Evolutionary conservation across 2,113 vertebrate species (phyloP), one percentile per base, ranked within the genome.

Genomic region (Phylloscopus trochiloides): DNA sequence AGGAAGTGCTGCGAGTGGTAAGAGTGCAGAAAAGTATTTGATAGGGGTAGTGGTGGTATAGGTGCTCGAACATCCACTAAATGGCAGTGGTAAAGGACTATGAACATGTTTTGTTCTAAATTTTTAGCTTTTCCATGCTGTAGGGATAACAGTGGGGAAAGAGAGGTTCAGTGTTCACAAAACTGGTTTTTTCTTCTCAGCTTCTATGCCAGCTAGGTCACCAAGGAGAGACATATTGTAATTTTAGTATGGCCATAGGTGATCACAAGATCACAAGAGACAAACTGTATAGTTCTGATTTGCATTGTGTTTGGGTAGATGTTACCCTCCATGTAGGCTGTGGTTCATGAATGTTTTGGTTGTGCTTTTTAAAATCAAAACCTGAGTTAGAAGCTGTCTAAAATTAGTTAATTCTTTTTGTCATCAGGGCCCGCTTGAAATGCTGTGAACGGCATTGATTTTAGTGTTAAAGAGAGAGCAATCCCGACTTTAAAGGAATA

Each of bases 401-500:
- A 54, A 47, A 26, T 45, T 0, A 71, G 3, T 54, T 51, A 12
- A 29, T 59, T 82, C 1, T 32, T 76, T 59, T 38, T 21, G 10
- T 42, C 36, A 6, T 61, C 7, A 9, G 10, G 20, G 20, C 61
- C 57, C 1, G 0, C 20, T 42, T 68, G 48, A 71, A 84, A 12
- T 36, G 14, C 4, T 68, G 73, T 45, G 32, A 45, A 52, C 2
- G 1, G 5, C 7, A 2, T 3, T 72, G 34, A 29, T 63, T 52
- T n/a, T 58, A 48, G 42, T 29, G 25, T 68, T 48, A 17, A 6
- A 26, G 43, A 58, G 12, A 36, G 78, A 51, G 45, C 48, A 32
- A 0, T 31, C 17, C 16, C 5, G 7, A 18, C 20, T 34, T 29
- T 26, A 4, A 34, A 50, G 32, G 16, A 65, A 0, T 28, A 3